These are phyloP conservation scores for Epizoanthus scotinus DNA, from an alignment of 92 coral and sea anemone species.

Conservation along the genomic window DNA sequence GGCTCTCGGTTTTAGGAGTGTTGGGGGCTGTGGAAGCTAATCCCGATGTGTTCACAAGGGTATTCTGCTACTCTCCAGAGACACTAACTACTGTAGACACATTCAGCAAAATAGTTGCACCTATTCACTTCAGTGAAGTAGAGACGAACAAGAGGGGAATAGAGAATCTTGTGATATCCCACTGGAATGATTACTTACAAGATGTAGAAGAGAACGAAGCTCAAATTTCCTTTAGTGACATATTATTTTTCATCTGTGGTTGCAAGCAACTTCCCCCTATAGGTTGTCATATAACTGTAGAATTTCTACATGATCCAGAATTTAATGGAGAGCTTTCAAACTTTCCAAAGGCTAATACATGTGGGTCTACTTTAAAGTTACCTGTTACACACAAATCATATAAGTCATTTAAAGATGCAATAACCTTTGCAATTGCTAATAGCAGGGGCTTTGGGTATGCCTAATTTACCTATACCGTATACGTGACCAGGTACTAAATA, in stretches of 20 bases:
- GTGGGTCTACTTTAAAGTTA: constrained; percentile 46
- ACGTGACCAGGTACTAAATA: too few species aligned
- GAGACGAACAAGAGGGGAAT: constrained; percentile 64
- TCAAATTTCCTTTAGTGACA: constrained; percentile 55
- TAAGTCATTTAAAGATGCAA: constrained; percentile 53
- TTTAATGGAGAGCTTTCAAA: constrained; percentile 47
- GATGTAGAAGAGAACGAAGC: constrained; percentile 71
- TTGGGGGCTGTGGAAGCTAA: constrained; percentile 51
- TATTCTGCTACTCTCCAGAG: constrained; percentile 54
- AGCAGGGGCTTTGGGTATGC: constrained; percentile 72
- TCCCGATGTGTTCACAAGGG: constrained; percentile 58
- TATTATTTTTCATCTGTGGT: constrained; percentile 65
- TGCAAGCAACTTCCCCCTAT: constrained; percentile 70
- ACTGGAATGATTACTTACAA: constrained; percentile 67
- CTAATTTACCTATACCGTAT: too few species aligned
- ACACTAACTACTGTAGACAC: constrained; percentile 45
- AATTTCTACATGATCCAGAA: constrained; percentile 56
- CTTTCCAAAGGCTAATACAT: constrained; percentile 58
- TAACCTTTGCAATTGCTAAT: constrained; percentile 65
- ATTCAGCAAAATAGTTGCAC: constrained; percentile 43
- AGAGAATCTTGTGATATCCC: constrained; percentile 51
- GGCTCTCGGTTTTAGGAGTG: constrained; percentile 63
- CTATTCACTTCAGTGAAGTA: constrained; percentile 55
- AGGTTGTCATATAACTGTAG: constrained; percentile 31
- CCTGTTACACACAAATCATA: constrained; percentile 60